Evolutionary conservation across 1,140 invertebrate genomes (phyloP), one percentile per base, ranked within the genome.

Genomic region (Eumeta japonica): DNA sequence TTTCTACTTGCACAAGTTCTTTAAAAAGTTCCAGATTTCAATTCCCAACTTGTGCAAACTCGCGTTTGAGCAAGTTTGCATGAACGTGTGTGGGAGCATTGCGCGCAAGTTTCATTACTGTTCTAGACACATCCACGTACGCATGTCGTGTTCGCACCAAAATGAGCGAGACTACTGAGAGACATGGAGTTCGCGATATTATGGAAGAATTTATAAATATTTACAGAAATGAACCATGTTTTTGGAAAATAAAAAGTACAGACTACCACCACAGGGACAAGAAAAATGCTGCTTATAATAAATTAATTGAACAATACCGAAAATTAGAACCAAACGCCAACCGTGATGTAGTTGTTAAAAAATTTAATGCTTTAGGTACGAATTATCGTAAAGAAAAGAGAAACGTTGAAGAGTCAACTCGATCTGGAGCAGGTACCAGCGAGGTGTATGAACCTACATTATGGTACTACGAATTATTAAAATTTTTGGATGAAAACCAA

Each of bases 151-250:
- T n/a, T n/a, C n/a, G n/a, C n/a, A n/a, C n/a, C n/a, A n/a, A n/a
- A n/a, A n/a, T n/a, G n/a, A n/a, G n/a, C n/a, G n/a, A n/a, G n/a
- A n/a, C n/a, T n/a, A n/a, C n/a, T n/a, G n/a, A n/a, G n/a, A n/a
- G n/a, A n/a, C n/a, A n/a, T n/a, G n/a, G n/a, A n/a, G n/a, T n/a
- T n/a, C n/a, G n/a, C n/a, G n/a, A n/a, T n/a, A n/a, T n/a, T n/a
- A n/a, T 33, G 2, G 31, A 33, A 33, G 15, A 33, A 10, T 33
- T 33, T 33, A 33, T 33, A 17, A 11, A 16, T 16, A 3, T 33
- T 9, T 33, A 33, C 15, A 13, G 31, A 7, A 33, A 10, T 17
- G 14, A 10, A 17, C 16, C 31, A 16, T 3, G 31, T 17, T 12
- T 16, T 10, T 13, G 16, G 16, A 2, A 33, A 10, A 17, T 14